Percentiles rank a stretch among this genome's conserved stretches.
phyloP scores from a whole-genome alignment of 2,113 vertebrate species.

The Ursus arctos region DNA sequence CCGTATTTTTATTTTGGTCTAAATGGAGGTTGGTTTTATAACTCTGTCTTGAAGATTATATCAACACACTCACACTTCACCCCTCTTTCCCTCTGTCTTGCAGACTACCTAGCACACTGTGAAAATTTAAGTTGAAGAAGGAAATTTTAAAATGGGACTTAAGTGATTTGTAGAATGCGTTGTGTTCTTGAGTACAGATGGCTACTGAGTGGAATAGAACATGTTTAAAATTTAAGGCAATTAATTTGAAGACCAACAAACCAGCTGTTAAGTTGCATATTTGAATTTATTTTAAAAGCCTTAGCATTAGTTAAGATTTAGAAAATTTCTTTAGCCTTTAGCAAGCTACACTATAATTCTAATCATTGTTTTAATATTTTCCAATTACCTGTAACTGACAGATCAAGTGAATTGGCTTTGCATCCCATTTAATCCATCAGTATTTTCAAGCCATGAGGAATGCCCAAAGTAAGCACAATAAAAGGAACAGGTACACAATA shows the following conservation, averaged over 20 bases:
- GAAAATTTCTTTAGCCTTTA: conserved; percentile 33
- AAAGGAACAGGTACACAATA: not conserved
- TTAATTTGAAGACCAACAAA: conserved; percentile 37
- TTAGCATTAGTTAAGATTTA: conserved; percentile 45
- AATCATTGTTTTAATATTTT: conserved; percentile 33
- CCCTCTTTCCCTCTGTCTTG: not conserved
- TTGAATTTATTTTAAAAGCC: conserved; percentile 59
- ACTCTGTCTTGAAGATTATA: not conserved
- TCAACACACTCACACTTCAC: not conserved
- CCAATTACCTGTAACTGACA: conserved; percentile 28
- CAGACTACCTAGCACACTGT: not conserved
- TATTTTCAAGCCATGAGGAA: conserved; percentile 26
- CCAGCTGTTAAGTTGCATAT: conserved; percentile 9
- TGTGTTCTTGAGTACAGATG: not conserved
- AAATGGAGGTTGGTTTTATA: not conserved
- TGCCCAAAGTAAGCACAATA: not conserved
- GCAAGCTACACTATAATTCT: conserved; percentile 10
- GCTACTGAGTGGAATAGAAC: not conserved
- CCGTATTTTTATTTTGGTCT: not conserved
- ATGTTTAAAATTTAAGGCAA: conserved; percentile 40
- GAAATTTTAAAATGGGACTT: not conserved
- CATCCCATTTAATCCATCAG: not conserved
- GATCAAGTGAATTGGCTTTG: conserved; percentile 5
- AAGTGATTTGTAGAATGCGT: not conserved
- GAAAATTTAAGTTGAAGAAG: not conserved